phyloP scores from a whole-genome alignment of 1,140 invertebrate genomes.

The Drosophila sulfurigaster region DNA sequence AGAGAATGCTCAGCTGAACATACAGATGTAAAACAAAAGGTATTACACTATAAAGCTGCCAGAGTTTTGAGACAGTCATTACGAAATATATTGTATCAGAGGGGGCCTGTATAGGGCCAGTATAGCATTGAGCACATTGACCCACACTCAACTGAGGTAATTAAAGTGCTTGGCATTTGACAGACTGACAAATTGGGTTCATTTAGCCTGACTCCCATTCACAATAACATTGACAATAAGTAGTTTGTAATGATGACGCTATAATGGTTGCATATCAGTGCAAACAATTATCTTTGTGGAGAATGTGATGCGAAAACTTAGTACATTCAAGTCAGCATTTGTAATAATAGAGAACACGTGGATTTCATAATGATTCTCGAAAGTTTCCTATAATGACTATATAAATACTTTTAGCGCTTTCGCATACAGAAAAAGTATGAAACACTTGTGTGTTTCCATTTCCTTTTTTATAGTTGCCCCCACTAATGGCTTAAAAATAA shows the following conservation, averaged over 20 bases:
- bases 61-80: slow-evolving; percentile 7
- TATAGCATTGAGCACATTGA: slow-evolving; percentile 49
- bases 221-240: slow-evolving; percentile 17
- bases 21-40: neutral
- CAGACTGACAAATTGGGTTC: slow-evolving; percentile 46
- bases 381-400: neutral
- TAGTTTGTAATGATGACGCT: slow-evolving; percentile 48
- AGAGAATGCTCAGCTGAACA: neutral
- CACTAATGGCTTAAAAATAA: neutral
- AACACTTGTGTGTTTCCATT: neutral
- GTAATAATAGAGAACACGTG: slow-evolving; percentile 20
- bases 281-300: slow-evolving; percentile 51
- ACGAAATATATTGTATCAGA: neutral
- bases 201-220: slow-evolving; percentile 19
- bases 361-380: slow-evolving; percentile 15
- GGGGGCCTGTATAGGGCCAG: neutral
- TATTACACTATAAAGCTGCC: slow-evolving; percentile 1
- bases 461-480: neutral
- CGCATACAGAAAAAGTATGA: neutral
- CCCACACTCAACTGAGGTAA: slow-evolving; percentile 34
- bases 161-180: slow-evolving; percentile 51
- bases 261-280: slow-evolving; percentile 56
- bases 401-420: neutral
- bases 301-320: neutral
- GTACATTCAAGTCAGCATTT: neutral